phyloP scores from a whole-genome alignment of 2,888 invertebrate genomes.

The Globia sparganii region DNA sequence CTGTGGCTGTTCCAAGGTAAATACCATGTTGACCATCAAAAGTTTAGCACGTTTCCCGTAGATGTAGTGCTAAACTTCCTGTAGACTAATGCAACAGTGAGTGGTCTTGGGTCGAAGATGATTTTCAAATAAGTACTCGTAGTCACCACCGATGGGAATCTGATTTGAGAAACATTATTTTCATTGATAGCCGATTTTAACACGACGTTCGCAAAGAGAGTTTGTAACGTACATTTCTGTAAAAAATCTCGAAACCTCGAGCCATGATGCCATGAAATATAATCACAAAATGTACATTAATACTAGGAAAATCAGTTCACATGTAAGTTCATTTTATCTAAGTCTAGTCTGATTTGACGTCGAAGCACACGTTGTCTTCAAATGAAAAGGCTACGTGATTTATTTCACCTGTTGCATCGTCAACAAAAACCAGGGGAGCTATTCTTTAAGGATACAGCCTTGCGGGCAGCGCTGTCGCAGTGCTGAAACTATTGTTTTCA shows the following conservation, averaged over 20 bases:
- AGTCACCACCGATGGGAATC: not conserved
- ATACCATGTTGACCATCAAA: conserved; percentile 32
- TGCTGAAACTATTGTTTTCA: no score
- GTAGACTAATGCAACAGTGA: not conserved
- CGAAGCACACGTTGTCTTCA: conserved; percentile 12
- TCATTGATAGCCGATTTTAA: not conserved
- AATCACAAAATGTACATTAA: conserved; percentile 43
- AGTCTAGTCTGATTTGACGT: conserved; percentile 37
- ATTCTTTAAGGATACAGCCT: no score
- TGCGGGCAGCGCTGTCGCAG: no score
- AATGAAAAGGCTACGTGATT: conserved; percentile 22
- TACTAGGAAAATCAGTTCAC: conserved; percentile 33
- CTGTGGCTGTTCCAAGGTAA: conserved; percentile 49
- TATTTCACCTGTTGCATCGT: conserved; percentile 37
- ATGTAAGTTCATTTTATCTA: conserved; percentile 49
- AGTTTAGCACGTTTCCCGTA: not conserved
- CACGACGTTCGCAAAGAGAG: not conserved
- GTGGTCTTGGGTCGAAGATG: not conserved
- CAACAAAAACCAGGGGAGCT: conserved; percentile 35
- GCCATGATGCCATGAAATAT: conserved; percentile 46
- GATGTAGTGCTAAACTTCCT: not conserved
- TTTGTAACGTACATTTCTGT: not conserved
- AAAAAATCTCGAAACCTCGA: no score
- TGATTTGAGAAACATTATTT: not conserved
- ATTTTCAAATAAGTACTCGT: not conserved